A percentile compares a stretch with the other conserved stretches of the same genome.
Evolutionary conservation across 1,140 invertebrate genomes (phyloP).

Genomic region (Drosophila repletoides): DNA sequence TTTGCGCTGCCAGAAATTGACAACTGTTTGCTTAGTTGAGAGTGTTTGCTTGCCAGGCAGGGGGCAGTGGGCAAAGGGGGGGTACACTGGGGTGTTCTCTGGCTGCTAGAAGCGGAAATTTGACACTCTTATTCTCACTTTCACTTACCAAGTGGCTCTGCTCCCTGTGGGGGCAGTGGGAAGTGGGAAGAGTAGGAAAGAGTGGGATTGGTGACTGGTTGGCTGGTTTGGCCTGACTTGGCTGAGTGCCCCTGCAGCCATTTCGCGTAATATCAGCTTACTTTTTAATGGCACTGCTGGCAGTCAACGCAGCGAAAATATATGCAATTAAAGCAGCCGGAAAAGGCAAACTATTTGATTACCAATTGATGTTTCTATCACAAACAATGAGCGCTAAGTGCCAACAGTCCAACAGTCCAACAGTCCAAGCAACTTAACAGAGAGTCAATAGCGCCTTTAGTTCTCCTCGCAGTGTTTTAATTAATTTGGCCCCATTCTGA

Average conservation of each 20-base stretch:
- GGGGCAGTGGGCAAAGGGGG: not conserved
- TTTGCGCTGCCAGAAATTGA: slow-evolving; percentile 75
- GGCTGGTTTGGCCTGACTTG: not conserved
- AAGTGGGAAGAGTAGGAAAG: not conserved
- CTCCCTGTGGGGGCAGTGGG: not conserved
- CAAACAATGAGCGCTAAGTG: slow-evolving; percentile 27
- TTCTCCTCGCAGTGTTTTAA: no score
- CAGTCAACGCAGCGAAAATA: slow-evolving; percentile 63
- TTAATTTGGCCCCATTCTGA: no score
- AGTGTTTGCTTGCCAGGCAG: slow-evolving; percentile 53
- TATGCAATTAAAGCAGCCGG: slow-evolving; percentile 61
- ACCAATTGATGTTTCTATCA: slow-evolving; percentile 58
- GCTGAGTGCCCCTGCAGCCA: slow-evolving; percentile 18
- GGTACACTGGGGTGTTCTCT: not conserved
- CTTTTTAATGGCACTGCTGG: slow-evolving; percentile 67
- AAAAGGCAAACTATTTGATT: slow-evolving; percentile 66
- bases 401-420: no score
- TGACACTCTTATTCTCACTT: slow-evolving; percentile 73
- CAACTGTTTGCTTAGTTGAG: slow-evolving; percentile 79
- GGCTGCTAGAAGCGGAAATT: slow-evolving; percentile 68
- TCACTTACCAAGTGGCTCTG: slow-evolving; percentile 35
- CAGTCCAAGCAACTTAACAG: no score
- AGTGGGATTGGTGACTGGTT: not conserved
- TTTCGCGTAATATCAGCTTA: slow-evolving; percentile 72
- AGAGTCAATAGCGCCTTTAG: no score